Evolutionary conservation across 2,888 invertebrate species (phyloP).

Genomic region (Deroplatys truncata): DNA sequence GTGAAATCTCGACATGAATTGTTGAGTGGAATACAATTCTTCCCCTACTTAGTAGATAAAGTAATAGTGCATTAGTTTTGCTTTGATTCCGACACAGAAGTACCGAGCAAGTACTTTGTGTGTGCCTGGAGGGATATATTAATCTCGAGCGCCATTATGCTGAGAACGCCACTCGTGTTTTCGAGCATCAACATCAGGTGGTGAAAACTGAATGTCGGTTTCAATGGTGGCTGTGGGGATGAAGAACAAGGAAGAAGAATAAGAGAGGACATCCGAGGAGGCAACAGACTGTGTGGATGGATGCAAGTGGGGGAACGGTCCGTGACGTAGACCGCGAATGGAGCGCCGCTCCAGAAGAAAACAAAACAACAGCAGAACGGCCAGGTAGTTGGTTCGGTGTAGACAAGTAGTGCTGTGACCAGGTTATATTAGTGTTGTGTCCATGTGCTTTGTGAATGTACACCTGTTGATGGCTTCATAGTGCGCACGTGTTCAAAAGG

Average conservation of each 20-base stretch:
- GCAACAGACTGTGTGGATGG: background rate
- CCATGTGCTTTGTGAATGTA: background rate
- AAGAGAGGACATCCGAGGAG: background rate
- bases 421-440: background rate
- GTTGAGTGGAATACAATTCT: too few species aligned
- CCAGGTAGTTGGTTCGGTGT: background rate
- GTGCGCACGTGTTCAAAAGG: background rate
- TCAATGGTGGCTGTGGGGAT: background rate
- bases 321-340: background rate
- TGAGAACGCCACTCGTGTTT: background rate
- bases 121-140: too few species aligned
- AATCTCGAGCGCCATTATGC: background rate
- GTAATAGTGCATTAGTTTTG: background rate
- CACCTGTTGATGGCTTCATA: background rate
- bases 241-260: too few species aligned
- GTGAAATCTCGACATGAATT: too few species aligned
- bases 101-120: too few species aligned
- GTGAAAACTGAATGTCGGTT: background rate
- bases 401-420: background rate
- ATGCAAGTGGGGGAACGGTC: background rate
- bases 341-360: background rate
- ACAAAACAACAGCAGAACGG: background rate
- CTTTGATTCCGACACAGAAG: background rate
- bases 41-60: too few species aligned
- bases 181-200: too few species aligned